Evolutionary conservation across 2,888 invertebrate species (phyloP), one percentile per base, ranked within the genome.

Genomic region (Phoronis australis): DNA sequence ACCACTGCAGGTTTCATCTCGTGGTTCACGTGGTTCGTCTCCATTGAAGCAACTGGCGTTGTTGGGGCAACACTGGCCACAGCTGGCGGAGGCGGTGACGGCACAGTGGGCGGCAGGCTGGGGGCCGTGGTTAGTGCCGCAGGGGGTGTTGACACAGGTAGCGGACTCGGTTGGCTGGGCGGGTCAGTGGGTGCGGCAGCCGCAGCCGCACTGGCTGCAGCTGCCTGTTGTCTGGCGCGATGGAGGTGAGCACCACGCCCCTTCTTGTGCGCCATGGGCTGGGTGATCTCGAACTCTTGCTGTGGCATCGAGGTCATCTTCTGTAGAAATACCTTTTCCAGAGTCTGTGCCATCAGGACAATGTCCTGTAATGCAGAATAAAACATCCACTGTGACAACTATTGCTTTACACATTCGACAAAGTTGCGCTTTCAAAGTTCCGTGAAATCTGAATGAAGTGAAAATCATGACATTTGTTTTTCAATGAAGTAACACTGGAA

Each of bases 271-370:
- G 63, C 64, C 25, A 47, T 49, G 45, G 64, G 58, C 60, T 70
- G 73, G 65, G 78, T 79, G 9, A 73, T 60, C 51, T 77, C 77
- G n/a, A 63, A 49, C 60, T 77, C 75, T 76, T 76, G 58, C 21
- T 90, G 88, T 55, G 97, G 96, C 93, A 97, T 93, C 72, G 88
- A 87, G 63, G 92, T 88, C 78, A 90, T 85, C 83, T 91, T 88
- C 61, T 88, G 87, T 57, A 90, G 82, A 78, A 90, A 93, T 51
- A 91, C 80, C 79, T 92, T 92, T 78, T 97, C 95, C 66, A 97
- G 80, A 21, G 92, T 88, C 80, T 94, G 92, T 56, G 93, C 94
- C 97, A 97, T 97, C 47, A 96, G 85, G 43, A 94, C 93, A 50
- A 97, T 94, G 81, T 97, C 96, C 80, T 77, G 54, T 20, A 56